Evolutionary conservation across 2,888 invertebrate genomes (phyloP).

Genomic region (Cantharis lateralis): DNA sequence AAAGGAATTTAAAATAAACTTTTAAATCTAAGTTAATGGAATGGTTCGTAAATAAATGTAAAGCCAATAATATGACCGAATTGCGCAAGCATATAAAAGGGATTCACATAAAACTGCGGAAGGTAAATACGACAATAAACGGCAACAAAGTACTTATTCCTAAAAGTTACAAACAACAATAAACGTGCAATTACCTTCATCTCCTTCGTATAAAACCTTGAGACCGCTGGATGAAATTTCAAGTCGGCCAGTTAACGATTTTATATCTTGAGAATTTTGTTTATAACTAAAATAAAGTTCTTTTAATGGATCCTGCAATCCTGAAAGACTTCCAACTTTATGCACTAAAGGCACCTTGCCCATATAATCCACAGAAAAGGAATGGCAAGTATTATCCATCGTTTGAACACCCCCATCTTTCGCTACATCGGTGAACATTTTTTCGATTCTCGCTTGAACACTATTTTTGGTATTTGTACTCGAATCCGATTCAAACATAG

Average conservation of each 20-base stretch:
- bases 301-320: constrained; percentile 79
- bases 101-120: neutral
- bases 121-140: neutral
- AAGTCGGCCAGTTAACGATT: constrained; percentile 62
- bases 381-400: constrained; percentile 56
- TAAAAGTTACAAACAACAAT: neutral
- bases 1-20: too few relatives aligned
- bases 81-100: neutral
- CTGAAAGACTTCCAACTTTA: constrained; percentile 81
- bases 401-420: constrained; percentile 61
- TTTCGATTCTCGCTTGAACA: constrained; percentile 85
- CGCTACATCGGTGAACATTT: constrained; percentile 79
- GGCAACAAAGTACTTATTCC: neutral
- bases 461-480: constrained; percentile 65
- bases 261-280: constrained; percentile 60
- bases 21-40: too few relatives aligned
- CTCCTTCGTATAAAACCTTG: constrained; percentile 71
- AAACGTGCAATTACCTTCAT: constrained; percentile 54
- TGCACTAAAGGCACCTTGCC: constrained; percentile 79
- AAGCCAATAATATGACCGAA: too few relatives aligned
- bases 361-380: constrained; percentile 77
- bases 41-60: too few relatives aligned
- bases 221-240: constrained; percentile 73
- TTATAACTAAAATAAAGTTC: constrained; percentile 72
- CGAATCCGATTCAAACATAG: constrained; percentile 68